Conservation (phyloP, 2,888 invertebrate species). For the Acanthococcus lagerstroemiae region DNA sequence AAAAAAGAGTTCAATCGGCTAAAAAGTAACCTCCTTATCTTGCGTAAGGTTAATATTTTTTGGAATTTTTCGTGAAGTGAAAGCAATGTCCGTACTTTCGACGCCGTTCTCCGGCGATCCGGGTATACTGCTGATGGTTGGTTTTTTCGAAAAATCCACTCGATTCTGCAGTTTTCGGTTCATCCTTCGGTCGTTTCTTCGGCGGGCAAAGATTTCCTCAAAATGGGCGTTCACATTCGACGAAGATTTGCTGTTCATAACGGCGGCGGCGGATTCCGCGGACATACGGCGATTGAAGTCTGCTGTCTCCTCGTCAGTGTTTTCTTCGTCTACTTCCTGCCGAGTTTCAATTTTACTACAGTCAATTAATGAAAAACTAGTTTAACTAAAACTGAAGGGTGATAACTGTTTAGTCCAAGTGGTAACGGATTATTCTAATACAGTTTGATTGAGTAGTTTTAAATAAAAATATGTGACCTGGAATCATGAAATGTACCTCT, state of each 20-base stretch:
- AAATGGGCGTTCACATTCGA: conserved; percentile 11
- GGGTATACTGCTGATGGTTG: conserved; percentile 1
- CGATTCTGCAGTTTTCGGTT: conserved; percentile 7
- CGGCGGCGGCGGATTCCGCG: conserved; percentile 2
- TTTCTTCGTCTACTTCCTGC: conserved; percentile 27
- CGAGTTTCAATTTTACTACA: too few relatives aligned
- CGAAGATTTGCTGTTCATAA: conserved; percentile 15
- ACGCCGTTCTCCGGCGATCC: conserved; percentile 14
- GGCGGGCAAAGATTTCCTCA: conserved; percentile 5
- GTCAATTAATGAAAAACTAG: too few relatives aligned
- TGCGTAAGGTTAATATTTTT: too few relatives aligned
- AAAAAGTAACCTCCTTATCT: too few relatives aligned
- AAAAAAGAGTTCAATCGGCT: too few relatives aligned
- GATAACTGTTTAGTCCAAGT: too few relatives aligned
- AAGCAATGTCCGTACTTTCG: background rate
- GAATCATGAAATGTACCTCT: too few relatives aligned
- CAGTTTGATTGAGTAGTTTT: too few relatives aligned
- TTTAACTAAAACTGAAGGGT: too few relatives aligned
- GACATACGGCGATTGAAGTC: conserved; percentile 12
- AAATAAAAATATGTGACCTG: too few relatives aligned
- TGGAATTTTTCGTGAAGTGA: too few relatives aligned
- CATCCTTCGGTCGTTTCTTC: conserved; percentile 3
- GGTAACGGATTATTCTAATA: too few relatives aligned
- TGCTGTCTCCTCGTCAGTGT: background rate
- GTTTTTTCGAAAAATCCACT: conserved; percentile 7